Percentiles rank a stretch among this genome's conserved stretches.
phyloP scores from a whole-genome alignment of 1,140 invertebrate genomes.

The Reticulitermes speratus region DNA sequence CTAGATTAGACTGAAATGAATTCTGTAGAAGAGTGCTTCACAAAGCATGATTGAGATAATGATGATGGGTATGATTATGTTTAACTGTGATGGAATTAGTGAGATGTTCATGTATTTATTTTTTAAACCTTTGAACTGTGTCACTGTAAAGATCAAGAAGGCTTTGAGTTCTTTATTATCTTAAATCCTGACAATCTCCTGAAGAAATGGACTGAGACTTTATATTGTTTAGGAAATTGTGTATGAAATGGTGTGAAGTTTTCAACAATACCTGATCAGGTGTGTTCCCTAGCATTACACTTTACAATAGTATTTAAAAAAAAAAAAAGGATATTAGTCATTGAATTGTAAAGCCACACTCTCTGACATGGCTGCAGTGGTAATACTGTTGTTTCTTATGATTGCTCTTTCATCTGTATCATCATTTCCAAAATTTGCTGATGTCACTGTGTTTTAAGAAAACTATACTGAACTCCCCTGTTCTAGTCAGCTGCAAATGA shows the following conservation, averaged over 20 bases:
- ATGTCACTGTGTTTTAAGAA: too few relatives aligned
- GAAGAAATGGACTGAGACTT: background rate
- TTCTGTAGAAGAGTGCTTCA: too few relatives aligned
- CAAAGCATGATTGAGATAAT: background rate
- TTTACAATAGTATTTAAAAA: too few relatives aligned
- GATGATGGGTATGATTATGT: background rate
- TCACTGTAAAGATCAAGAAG: background rate
- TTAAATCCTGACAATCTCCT: background rate
- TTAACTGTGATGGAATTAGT: slow-evolving; percentile 4
- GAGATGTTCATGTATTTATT: slow-evolving; percentile 11
- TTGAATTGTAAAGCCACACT: too few relatives aligned
- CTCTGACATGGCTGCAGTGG: too few relatives aligned
- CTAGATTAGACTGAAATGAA: background rate
- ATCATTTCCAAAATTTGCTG: too few relatives aligned
- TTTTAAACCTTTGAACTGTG: background rate
- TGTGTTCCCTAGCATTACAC: too few relatives aligned
- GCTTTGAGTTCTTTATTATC: background rate
- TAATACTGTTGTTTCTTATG: too few relatives aligned
- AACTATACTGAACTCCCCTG: too few relatives aligned
- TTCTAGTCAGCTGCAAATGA: too few relatives aligned
- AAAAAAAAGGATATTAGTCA: too few relatives aligned
- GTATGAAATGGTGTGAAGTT: background rate
- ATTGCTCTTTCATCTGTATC: too few relatives aligned
- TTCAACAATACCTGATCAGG: background rate
- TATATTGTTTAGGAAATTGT: background rate